Conservation (phyloP, 1,140 invertebrate genomes). For the Psix sp. region DNA sequence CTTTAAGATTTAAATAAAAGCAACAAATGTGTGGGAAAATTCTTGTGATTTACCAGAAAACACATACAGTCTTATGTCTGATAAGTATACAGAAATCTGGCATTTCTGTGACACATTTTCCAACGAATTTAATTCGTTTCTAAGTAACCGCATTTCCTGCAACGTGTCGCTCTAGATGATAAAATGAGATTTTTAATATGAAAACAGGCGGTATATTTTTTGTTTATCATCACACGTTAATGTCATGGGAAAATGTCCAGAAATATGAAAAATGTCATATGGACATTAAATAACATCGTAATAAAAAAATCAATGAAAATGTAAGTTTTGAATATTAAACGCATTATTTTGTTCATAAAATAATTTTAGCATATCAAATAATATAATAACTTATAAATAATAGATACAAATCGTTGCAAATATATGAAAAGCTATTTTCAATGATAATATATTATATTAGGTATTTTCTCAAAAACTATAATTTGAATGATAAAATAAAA, state of each 20-base stretch:
- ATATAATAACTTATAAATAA: no score
- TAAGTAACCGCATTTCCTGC: conserved; percentile 44
- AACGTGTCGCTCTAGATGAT: conserved; percentile 25
- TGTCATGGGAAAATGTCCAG: conserved; percentile 42
- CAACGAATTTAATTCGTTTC: conserved; percentile 36
- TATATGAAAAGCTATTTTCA: no score
- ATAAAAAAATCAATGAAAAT: conserved; percentile 6
- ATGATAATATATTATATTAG: no score
- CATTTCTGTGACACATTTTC: conserved; percentile 25
- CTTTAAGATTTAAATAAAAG: neutral
- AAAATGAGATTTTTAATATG: conserved; percentile 11
- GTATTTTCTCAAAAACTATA: no score
- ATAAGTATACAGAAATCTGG: neutral
- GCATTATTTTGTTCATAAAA: no score
- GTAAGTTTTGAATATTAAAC: no score
- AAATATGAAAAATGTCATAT: conserved; percentile 22
- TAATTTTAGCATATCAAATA: no score
- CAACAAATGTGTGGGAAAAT: neutral
- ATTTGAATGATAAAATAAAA: no score
- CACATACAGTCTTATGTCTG: no score
- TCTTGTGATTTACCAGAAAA: no score
- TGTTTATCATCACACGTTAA: conserved; percentile 35
- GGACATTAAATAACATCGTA: conserved; percentile 11
- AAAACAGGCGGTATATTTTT: conserved; percentile 50
- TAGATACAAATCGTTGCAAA: no score